phyloP scores from a whole-genome alignment of 2,797 vertebrate genomes.

The Gobionotothen gibberifrons region DNA sequence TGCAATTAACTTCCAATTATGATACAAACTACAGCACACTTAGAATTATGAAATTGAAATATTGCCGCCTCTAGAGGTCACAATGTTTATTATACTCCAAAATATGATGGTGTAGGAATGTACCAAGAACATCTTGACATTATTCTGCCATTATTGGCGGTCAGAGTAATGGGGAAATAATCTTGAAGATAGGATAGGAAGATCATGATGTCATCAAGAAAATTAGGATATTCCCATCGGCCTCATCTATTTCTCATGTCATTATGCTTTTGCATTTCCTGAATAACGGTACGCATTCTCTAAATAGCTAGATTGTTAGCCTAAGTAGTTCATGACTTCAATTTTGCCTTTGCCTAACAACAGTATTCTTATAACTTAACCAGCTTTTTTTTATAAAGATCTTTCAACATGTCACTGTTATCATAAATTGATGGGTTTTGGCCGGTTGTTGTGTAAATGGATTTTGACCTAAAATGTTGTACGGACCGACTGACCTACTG shows the following conservation, averaged over 20 bases:
- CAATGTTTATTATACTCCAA: neutral
- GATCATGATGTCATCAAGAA: too few relatives aligned
- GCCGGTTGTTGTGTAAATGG: neutral
- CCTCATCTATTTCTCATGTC: too few relatives aligned
- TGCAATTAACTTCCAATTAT: constrained; percentile 18
- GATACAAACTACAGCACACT: neutral
- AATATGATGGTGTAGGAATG: neutral
- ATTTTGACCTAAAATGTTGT: neutral
- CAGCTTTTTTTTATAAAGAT: neutral
- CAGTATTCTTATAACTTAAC: too few relatives aligned
- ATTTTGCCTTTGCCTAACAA: too few relatives aligned
- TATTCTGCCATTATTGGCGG: neutral
- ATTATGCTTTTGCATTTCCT: too few relatives aligned
- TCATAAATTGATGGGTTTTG: neutral
- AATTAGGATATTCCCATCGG: too few relatives aligned
- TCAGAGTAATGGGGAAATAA: neutral
- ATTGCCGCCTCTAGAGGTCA: constrained; percentile 7
- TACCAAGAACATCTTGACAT: neutral
- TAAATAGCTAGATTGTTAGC: too few relatives aligned
- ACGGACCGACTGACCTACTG: neutral
- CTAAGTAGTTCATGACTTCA: too few relatives aligned
- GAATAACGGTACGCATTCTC: too few relatives aligned
- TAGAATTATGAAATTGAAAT: neutral
- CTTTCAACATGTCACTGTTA: neutral
- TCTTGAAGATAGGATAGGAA: neutral